Base-by-base conservation (phyloP, 2,888 invertebrate genomes). In the Leucoma salicis region DNA sequence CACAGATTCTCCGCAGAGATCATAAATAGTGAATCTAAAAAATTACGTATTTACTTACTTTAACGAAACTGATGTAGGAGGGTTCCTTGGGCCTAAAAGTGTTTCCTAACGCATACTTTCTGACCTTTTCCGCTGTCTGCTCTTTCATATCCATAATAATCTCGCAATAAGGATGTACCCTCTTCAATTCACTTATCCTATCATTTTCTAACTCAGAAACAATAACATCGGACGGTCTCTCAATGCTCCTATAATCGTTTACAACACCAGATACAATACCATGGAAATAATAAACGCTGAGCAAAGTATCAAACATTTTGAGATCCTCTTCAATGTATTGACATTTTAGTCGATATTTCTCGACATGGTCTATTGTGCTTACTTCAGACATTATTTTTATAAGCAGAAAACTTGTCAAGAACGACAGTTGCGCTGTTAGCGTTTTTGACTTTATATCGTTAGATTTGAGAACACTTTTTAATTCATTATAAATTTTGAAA, bases 361-460 rank as follows among this genome's bases (percentile, higher is more conserved):
- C 93, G 0, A 96, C 93, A 0, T 97, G 97, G 87, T 98, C 98
- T 3, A 97, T 94, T 0, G 92, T 78, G 12, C 94, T 94, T 8
- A 94, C 84, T 70, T 92, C 91, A 0, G 92, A 88, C 66, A 93
- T 90, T 3, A 94, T 70, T 53, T 88, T 82, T 0, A 91, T 69
- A 58, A 92, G 91, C 0, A 93, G 53, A 13, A 91, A 74, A 53
- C 93, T 93, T 2, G 92, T 76, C 13, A 89, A 58, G 33, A 86
- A 54, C 40, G 82, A 80, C 11, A 86, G 44, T 56, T 84, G 66
- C 1, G 73, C 63, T 3, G 72, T 77, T 4, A 80, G 54, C 13
- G 82, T 62, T 49, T 74, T 78, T 0, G 51, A 42, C 57, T 68
- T 70, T 0, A 60, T 45, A 25, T 59, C 53, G 11, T 73, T 14